These are phyloP conservation scores for Aplocera efformata DNA, from an alignment of 2,888 invertebrate genomes.

Conservation along the genomic window DNA sequence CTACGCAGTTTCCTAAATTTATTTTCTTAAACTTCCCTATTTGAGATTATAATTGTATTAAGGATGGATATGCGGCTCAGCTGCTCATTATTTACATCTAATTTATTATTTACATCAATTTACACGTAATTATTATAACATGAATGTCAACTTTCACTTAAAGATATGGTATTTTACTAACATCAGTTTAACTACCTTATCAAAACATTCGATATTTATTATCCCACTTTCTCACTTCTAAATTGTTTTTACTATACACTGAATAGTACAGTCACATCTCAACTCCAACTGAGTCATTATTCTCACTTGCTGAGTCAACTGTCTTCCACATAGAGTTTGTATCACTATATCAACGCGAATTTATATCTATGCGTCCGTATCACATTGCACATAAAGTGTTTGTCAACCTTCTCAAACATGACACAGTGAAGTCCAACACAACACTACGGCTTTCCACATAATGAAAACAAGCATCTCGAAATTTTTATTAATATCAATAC, in stretches of 20 bases:
- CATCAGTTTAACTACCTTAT: slow-evolving; percentile 11
- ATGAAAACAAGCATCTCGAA: slow-evolving; percentile 6
- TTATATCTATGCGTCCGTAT: too few species aligned
- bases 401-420: slow-evolving; percentile 18
- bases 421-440: slow-evolving; percentile 15
- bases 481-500: too few species aligned
- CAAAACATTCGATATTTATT: neutral
- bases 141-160: slow-evolving; percentile 29
- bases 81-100: slow-evolving; percentile 52
- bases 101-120: slow-evolving; percentile 56
- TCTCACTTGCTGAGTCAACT: neutral
- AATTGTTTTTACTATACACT: too few species aligned
- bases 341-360: slow-evolving; percentile 3
- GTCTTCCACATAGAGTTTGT: neutral
- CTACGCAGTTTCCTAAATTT: slow-evolving; percentile 28
- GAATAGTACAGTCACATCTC: too few species aligned
- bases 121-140: slow-evolving; percentile 42
- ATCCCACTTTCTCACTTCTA: neutral
- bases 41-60: slow-evolving; percentile 50
- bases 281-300: neutral
- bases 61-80: slow-evolving; percentile 75
- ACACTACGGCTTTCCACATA: slow-evolving; percentile 1
- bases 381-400: neutral
- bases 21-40: slow-evolving; percentile 41
- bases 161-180: slow-evolving; percentile 39